These are phyloP conservation scores for Phataginus tetradactyla DNA, from an alignment of 2,797 vertebrate genomes.

Conservation along the genomic window DNA sequence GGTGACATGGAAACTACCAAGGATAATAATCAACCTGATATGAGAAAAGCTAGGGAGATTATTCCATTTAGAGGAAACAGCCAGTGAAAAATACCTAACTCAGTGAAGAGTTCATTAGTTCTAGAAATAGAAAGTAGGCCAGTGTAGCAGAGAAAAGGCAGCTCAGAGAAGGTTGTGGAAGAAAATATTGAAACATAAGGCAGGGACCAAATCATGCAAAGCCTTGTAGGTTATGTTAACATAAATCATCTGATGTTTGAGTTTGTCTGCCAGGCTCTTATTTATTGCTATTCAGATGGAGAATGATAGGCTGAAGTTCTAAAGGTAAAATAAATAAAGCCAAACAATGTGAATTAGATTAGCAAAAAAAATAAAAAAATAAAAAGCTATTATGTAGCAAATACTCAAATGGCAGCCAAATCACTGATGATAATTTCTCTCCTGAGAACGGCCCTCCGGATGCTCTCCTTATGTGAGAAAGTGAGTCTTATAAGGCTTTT, in stretches of 20 bases:
- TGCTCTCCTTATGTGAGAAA: background rate
- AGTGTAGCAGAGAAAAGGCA: background rate
- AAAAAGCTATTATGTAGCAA: background rate
- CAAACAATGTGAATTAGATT: constrained; percentile 10
- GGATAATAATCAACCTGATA: background rate
- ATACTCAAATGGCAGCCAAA: background rate
- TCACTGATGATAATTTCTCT: background rate
- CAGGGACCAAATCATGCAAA: background rate
- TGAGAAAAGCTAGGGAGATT: background rate
- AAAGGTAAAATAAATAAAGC: background rate
- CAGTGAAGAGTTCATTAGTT: background rate
- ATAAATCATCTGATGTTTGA: background rate
- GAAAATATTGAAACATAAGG: background rate
- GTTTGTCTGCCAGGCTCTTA: background rate
- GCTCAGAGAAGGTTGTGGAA: background rate
- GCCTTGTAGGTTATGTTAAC: background rate
- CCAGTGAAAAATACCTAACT: background rate
- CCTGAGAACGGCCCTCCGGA: background rate
- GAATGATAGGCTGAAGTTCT: background rate
- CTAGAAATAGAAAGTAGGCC: background rate
- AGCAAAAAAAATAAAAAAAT: constrained; percentile 43
- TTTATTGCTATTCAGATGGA: background rate
- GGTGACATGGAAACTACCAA: background rate
- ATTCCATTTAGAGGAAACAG: background rate
- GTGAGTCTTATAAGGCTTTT: background rate